Evolutionary conservation across 1,140 invertebrate species (phyloP).

Genomic region (Monomorium pharaonis): DNA sequence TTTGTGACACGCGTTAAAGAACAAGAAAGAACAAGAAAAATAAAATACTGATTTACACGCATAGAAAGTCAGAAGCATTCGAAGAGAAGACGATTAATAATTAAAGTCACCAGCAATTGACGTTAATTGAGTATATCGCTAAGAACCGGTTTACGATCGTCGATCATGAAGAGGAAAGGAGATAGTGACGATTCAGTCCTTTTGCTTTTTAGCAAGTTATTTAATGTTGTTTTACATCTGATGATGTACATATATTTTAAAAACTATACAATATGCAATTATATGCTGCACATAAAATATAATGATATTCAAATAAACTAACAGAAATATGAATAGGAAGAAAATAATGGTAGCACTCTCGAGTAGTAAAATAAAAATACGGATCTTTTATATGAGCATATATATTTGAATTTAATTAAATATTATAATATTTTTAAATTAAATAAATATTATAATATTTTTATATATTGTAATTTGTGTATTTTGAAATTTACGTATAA

Average conservation of each 20-base stretch:
- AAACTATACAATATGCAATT: neutral
- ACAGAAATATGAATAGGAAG: neutral
- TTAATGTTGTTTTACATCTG: neutral
- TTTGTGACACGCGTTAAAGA: neutral
- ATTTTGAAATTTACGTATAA: neutral
- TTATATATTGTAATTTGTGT: neutral
- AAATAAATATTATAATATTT: too few species aligned
- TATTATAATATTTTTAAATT: neutral
- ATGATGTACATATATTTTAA: neutral
- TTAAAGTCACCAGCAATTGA: slow-evolving; percentile 26
- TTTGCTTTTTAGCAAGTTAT: neutral
- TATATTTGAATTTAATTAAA: neutral
- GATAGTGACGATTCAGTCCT: slow-evolving; percentile 1
- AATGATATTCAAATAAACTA: neutral
- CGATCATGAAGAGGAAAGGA: slow-evolving; percentile 35
- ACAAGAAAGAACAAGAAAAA: neutral
- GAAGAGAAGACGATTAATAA: slow-evolving; percentile 36
- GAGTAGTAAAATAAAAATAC: neutral
- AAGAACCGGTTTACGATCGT: slow-evolving; percentile 26
- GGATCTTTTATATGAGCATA: neutral
- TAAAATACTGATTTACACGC: slow-evolving; percentile 28
- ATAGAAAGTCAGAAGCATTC: slow-evolving; percentile 33
- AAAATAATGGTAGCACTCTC: neutral
- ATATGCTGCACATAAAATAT: neutral
- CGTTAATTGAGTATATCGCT: slow-evolving; percentile 30